Percentiles rank a stretch among this genome's conserved stretches.
phyloP scores from a whole-genome alignment of 2,888 invertebrate genomes.

The Microctonus brassicae region DNA sequence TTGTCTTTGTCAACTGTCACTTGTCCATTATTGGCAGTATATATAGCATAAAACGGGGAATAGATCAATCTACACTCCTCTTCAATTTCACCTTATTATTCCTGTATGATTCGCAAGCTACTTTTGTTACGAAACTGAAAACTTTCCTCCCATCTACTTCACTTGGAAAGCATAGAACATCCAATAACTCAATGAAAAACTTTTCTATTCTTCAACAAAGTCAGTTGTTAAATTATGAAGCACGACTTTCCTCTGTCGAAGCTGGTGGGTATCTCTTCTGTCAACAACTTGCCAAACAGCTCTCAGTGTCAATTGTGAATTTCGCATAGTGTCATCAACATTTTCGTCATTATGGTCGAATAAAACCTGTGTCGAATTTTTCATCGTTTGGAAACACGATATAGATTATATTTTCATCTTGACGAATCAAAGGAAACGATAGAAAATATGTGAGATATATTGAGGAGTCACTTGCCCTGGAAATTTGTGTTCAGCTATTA shows the following conservation, averaged over 20 bases:
- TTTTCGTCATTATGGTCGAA: slow-evolving; percentile 48
- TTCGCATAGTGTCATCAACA: slow-evolving; percentile 46
- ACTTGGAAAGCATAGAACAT: background rate
- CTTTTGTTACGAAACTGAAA: background rate
- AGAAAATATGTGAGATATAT: slow-evolving; percentile 33
- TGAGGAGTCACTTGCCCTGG: slow-evolving; percentile 44
- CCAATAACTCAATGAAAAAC: background rate
- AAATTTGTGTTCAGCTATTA: slow-evolving; percentile 45
- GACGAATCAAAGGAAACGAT: slow-evolving; percentile 24
- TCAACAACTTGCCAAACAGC: slow-evolving; percentile 50
- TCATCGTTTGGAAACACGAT: no score
- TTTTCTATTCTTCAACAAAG: background rate
- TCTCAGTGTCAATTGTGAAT: slow-evolving; percentile 49
- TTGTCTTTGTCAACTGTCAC: background rate
- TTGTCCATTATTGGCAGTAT: background rate
- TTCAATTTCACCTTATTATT: background rate
- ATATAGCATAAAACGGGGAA: background rate
- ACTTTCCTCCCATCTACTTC: background rate
- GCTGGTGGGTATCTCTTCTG: slow-evolving; percentile 45
- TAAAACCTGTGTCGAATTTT: no score
- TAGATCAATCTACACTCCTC: background rate
- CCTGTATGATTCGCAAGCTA: background rate
- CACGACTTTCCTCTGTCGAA: slow-evolving; percentile 43
- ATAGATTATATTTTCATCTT: slow-evolving; percentile 35
- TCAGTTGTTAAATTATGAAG: slow-evolving; percentile 33